Conservation (phyloP, 2,888 invertebrate species). For the Amphipoea lucens region DNA sequence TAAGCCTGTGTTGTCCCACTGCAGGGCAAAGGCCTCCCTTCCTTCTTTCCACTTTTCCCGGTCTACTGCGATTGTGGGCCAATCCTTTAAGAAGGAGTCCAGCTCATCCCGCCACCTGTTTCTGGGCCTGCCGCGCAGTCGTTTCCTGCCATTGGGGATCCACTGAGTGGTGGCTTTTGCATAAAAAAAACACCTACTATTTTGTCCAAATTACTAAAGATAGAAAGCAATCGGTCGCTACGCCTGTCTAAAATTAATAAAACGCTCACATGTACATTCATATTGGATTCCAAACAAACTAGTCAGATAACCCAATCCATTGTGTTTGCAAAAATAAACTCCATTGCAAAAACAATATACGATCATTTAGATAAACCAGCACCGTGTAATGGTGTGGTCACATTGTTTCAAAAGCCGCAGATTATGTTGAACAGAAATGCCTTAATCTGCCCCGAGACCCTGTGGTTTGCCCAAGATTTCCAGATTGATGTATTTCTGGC, state of each 20-base stretch:
- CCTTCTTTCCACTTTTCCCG: too few relatives aligned
- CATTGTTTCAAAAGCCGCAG: slow-evolving; percentile 61
- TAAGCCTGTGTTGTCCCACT: too few relatives aligned
- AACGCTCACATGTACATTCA: neutral
- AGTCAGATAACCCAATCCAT: neutral
- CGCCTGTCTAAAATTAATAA: neutral
- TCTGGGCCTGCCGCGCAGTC: too few relatives aligned
- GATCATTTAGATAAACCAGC: slow-evolving; percentile 35
- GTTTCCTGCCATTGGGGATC: too few relatives aligned
- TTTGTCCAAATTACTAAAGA: neutral
- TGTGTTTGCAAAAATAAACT: slow-evolving; percentile 22
- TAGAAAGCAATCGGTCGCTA: neutral
- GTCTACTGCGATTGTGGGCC: too few relatives aligned
- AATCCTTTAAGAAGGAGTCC: too few relatives aligned
- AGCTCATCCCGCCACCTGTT: too few relatives aligned
- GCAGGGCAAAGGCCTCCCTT: too few relatives aligned
- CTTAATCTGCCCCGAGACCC: slow-evolving; percentile 58
- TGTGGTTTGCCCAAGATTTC: slow-evolving; percentile 61
- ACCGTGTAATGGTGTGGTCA: slow-evolving; percentile 59
- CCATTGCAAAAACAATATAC: slow-evolving; percentile 21
- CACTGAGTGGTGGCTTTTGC: too few relatives aligned
- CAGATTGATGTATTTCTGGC: slow-evolving; percentile 60
- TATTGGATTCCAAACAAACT: slow-evolving; percentile 4
- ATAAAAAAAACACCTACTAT: too few relatives aligned
- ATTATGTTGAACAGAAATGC: slow-evolving; percentile 62